Conservation (phyloP, 2,888 invertebrate genomes). For the Ramazzottius varieornatus region DNA sequence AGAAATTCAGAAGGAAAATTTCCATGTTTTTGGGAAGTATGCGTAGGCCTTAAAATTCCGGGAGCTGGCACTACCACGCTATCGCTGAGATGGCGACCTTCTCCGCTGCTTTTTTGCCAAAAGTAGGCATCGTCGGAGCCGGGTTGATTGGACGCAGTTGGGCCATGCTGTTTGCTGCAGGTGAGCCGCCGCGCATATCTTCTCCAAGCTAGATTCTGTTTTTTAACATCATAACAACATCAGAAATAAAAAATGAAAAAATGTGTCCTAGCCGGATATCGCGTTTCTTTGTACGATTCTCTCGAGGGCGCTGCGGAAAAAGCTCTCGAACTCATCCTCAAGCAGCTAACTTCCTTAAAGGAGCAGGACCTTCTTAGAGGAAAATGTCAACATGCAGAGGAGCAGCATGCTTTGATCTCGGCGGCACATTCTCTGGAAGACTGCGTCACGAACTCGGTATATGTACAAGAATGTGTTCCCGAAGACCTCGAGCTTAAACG, state of each 20-base stretch:
- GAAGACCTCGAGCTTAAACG: conserved; percentile 60
- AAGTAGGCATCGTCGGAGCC: conserved; percentile 26
- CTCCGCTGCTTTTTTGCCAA: too few species aligned
- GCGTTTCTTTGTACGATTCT: conserved; percentile 53
- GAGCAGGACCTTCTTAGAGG: conserved; percentile 42
- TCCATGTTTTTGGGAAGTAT: too few species aligned
- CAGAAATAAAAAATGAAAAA: too few species aligned
- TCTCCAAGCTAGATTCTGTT: too few species aligned
- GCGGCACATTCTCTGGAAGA: conserved; percentile 7
- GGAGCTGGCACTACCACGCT: too few species aligned
- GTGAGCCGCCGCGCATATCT: too few species aligned
- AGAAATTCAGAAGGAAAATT: too few species aligned
- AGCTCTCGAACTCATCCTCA: conserved; percentile 9
- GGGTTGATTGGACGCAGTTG: conserved; percentile 84
- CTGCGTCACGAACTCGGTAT: not conserved
- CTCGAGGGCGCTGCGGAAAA: conserved; percentile 12
- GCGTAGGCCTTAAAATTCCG: too few species aligned
- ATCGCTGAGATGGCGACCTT: too few species aligned
- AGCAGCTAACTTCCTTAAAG: conserved; percentile 3
- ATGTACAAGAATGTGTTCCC: conserved; percentile 60
- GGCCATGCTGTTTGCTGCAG: conserved; percentile 78
- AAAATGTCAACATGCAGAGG: conserved; percentile 34
- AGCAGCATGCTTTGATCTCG: conserved; percentile 49
- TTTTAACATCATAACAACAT: too few species aligned
- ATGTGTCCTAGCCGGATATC: conserved; percentile 64